A percentile compares a stretch with the other conserved stretches of the same genome.
These are phyloP conservation scores for Anthophora plumipes DNA, from an alignment of 2,888 invertebrate genomes.

Conservation along the genomic window DNA sequence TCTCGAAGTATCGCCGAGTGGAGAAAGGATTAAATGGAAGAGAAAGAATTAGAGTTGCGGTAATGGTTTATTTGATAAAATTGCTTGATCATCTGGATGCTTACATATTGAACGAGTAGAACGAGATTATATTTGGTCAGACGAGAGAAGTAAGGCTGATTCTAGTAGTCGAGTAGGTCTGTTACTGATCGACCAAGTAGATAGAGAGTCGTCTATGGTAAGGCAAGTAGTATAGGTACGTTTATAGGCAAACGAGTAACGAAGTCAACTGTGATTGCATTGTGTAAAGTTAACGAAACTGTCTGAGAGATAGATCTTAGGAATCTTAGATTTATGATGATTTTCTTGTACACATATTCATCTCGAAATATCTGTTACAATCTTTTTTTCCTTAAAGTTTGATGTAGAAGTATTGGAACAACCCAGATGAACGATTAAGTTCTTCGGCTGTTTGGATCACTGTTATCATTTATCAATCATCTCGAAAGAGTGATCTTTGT, in stretches of 20 bases:
- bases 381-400: background rate
- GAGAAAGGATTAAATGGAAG: background rate
- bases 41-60: background rate
- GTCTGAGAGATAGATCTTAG: background rate
- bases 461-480: no score
- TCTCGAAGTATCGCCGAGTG: background rate
- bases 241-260: background rate
- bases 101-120: background rate
- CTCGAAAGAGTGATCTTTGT: no score
- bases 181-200: background rate
- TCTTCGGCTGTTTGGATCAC: no score
- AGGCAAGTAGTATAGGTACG: slow-evolving; percentile 2
- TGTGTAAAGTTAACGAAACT: background rate
- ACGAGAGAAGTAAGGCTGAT: background rate
- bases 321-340: background rate
- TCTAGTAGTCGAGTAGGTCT: background rate
- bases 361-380: background rate
- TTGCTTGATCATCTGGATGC: background rate
- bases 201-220: background rate
- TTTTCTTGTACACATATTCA: background rate
- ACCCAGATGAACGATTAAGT: background rate
- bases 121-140: background rate
- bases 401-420: background rate
- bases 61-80: background rate
- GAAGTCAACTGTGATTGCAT: background rate